Evolutionary conservation across 2,797 vertebrate genomes (phyloP).

Genomic region (Myiothlypis coronata): DNA sequence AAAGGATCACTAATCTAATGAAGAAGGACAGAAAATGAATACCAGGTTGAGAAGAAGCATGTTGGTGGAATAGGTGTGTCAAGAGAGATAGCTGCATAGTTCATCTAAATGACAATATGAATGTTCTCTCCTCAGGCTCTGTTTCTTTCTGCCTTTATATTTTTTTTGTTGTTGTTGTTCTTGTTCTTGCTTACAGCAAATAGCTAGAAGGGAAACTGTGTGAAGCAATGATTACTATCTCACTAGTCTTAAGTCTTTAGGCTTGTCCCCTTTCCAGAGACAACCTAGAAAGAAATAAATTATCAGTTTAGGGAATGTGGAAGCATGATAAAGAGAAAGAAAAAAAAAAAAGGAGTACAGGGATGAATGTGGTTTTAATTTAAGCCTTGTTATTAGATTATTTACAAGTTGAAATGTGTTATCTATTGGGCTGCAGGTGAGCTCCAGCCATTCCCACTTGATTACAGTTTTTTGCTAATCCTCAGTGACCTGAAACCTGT

Average conservation of each 20-base stretch:
- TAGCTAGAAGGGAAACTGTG: constrained; percentile 24
- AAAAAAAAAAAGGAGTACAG: background rate
- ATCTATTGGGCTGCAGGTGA: background rate
- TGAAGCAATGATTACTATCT: constrained; percentile 53
- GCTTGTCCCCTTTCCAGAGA: constrained; percentile 9
- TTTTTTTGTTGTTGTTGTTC: background rate
- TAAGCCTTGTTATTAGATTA: background rate
- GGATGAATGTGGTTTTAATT: background rate
- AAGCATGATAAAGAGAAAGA: background rate
- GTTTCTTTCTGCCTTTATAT: constrained; percentile 43
- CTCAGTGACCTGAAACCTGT: background rate
- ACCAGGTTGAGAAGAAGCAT: constrained; percentile 45
- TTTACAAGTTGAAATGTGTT: background rate
- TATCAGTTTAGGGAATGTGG: background rate
- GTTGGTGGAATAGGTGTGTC: constrained; percentile 50
- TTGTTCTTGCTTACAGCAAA: constrained; percentile 58
- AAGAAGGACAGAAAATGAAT: constrained; percentile 61
- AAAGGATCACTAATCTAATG: constrained; percentile 42
- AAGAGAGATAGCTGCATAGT: constrained; percentile 46
- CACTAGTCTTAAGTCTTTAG: constrained; percentile 15
- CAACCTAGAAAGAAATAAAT: constrained; percentile 30
- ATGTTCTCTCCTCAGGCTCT: constrained; percentile 25
- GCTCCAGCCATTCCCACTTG: background rate
- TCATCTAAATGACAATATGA: constrained; percentile 59
- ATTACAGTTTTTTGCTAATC: background rate